Conservation (phyloP, 23 tunicate genomes). For the Corella eumyota region DNA sequence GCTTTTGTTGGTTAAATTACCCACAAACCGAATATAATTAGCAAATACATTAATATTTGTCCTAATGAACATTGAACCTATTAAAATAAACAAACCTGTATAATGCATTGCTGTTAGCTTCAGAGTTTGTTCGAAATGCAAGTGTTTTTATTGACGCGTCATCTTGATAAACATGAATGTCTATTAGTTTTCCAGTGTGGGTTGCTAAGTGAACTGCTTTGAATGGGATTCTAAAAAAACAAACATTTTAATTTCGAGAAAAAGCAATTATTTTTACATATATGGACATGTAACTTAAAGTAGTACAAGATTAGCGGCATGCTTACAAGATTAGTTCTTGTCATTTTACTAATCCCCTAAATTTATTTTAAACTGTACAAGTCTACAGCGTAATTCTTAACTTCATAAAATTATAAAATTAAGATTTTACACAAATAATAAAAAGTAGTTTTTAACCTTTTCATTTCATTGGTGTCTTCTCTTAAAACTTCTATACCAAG, state of each 20-base stretch:
- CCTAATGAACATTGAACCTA: no score
- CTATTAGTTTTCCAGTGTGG: conserved; percentile 34
- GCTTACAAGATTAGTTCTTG: no score
- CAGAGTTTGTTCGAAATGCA: conserved; percentile 27
- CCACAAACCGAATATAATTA: background rate
- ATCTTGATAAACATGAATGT: conserved; percentile 45
- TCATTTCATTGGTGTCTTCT: conserved; percentile 27
- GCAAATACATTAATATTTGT: no score
- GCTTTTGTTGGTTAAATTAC: background rate
- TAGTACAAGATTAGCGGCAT: no score
- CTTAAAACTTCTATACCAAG: conserved; percentile 43
- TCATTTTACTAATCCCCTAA: no score
- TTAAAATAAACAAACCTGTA: conserved; percentile 42
- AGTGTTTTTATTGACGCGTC: conserved; percentile 40
- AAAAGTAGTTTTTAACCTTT: no score
- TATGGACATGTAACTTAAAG: no score
- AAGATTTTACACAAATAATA: no score
- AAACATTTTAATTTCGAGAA: background rate
- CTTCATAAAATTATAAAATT: no score
- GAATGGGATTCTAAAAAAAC: conserved; percentile 42
- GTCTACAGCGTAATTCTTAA: no score
- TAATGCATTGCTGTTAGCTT: conserved; percentile 42
- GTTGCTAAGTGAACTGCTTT: conserved; percentile 61
- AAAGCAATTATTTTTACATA: no score
- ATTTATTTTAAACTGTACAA: no score